phyloP scores from a whole-genome alignment of 2,113 vertebrate genomes.

The Corythaixoides concolor region DNA sequence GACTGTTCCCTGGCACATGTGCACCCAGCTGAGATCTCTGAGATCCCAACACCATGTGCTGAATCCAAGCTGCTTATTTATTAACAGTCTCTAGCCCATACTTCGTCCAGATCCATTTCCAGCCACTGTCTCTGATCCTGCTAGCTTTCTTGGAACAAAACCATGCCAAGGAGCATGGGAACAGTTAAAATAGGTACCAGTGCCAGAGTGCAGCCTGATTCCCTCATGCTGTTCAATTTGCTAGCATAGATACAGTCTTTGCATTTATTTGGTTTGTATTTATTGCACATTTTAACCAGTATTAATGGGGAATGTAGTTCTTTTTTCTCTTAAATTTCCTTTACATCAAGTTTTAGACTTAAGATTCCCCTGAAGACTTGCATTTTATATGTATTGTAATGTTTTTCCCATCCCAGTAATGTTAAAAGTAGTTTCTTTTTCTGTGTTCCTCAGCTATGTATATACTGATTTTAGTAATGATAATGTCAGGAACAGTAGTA shows the following conservation, averaged over 20 bases:
- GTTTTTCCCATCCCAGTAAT: background rate
- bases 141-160: background rate
- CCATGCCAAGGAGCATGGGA: background rate
- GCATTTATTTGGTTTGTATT: background rate
- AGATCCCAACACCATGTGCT: fast-evolving
- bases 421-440: background rate
- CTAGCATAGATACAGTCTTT: background rate
- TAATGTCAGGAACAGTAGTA: background rate
- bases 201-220: background rate
- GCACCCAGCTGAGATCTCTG: background rate
- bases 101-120: fast-evolving
- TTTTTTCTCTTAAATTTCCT: background rate
- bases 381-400: background rate
- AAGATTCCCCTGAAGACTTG: background rate
- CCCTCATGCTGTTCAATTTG: background rate
- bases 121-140: background rate
- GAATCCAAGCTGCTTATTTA: background rate
- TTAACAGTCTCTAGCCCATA: background rate
- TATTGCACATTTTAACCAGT: background rate
- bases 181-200: background rate
- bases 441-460: background rate
- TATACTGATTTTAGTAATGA: background rate
- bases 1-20: background rate
- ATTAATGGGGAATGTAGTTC: background rate
- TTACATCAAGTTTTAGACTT: background rate